These are phyloP conservation scores for Engystomops pustulosus DNA, from an alignment of 2,113 vertebrate species.

Conservation along the genomic window DNA sequence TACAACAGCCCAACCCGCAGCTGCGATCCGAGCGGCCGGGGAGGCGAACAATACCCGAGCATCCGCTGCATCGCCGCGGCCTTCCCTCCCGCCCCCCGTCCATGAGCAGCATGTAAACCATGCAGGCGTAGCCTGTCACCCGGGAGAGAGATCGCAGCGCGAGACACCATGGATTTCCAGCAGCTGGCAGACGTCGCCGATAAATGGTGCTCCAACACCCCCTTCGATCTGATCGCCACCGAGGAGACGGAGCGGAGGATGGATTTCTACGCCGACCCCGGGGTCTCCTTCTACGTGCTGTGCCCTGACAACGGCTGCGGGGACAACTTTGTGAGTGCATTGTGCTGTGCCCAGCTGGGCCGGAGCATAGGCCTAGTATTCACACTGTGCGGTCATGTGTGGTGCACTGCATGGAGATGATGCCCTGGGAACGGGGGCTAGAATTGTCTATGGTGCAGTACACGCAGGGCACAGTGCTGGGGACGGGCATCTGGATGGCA, in stretches of 20 bases:
- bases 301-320: constrained; percentile 90
- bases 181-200: constrained; percentile 94
- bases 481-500: background rate
- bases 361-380: background rate
- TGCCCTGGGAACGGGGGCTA: background rate
- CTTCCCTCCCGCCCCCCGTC: background rate
- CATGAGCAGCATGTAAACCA: constrained; percentile 63
- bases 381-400: background rate
- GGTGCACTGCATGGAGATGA: background rate
- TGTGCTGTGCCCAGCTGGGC: background rate
- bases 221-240: constrained; percentile 95
- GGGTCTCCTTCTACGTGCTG: constrained; percentile 94
- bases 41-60: constrained; percentile 39
- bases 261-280: constrained; percentile 97
- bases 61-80: constrained; percentile 1
- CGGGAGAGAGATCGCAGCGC: constrained; percentile 24
- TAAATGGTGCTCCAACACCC: constrained; percentile 93
- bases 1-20: constrained; percentile 39
- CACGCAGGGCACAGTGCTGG: background rate
- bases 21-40: constrained; percentile 18
- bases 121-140: constrained; percentile 19
- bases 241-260: constrained; percentile 92
- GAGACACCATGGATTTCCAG: constrained; percentile 87
- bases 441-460: background rate
- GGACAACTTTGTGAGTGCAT: constrained; percentile 91